phyloP scores from a whole-genome alignment of 2,888 invertebrate genomes.

The Drosophila atripex region DNA sequence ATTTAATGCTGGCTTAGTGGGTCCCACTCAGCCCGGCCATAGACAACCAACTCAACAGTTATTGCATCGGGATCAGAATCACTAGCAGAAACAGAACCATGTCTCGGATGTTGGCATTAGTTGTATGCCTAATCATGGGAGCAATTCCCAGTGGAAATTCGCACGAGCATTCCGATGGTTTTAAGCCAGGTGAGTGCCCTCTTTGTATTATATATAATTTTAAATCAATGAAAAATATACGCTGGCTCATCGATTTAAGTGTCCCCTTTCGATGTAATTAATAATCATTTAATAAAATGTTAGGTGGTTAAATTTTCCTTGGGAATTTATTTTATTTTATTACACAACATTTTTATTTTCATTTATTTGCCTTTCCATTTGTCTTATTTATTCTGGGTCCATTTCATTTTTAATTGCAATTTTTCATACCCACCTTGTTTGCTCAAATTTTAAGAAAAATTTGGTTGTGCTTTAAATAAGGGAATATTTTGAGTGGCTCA shows the following conservation, averaged over 20 bases:
- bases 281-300: constrained; percentile 29
- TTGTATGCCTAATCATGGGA: constrained; percentile 71
- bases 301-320: neutral
- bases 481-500: constrained; percentile 2
- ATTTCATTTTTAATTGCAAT: constrained; percentile 20
- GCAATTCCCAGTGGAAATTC: constrained; percentile 58
- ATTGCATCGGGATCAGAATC: constrained; percentile 8
- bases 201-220: neutral
- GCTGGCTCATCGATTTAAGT: neutral
- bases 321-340: constrained; percentile 1
- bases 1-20: constrained; percentile 50
- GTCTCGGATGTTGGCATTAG: constrained; percentile 46
- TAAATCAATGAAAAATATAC: neutral
- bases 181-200: constrained; percentile 82
- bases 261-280: constrained; percentile 9
- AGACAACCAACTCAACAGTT: constrained; percentile 14
- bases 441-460: constrained; percentile 15
- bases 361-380: constrained; percentile 8
- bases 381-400: constrained; percentile 11
- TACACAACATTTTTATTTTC: constrained; percentile 5
- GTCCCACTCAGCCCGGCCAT: constrained; percentile 39
- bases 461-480: constrained; percentile 7
- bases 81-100: constrained; percentile 37
- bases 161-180: constrained; percentile 83
- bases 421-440: constrained; percentile 20